Conservation (phyloP, 1,140 invertebrate genomes). For the Sarcophaga bullata region DNA sequence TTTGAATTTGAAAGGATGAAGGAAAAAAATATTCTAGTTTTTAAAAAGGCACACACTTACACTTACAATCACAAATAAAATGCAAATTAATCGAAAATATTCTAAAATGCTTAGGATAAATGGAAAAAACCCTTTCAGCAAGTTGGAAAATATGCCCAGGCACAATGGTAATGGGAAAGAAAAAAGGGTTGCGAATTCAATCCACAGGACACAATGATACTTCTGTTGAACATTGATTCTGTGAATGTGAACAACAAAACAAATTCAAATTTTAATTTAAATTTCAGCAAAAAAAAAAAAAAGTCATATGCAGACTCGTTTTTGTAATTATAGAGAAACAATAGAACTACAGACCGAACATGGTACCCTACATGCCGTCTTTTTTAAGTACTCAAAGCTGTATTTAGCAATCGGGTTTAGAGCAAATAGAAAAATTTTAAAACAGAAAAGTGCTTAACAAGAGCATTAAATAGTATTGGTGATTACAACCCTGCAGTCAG, state of each 20-base stretch:
- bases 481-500: too few relatives aligned
- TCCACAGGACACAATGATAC: conserved; percentile 28
- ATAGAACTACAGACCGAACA: too few relatives aligned
- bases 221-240: not conserved
- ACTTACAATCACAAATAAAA: conserved; percentile 14
- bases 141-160: not conserved
- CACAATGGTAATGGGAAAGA: not conserved
- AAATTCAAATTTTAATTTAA: not conserved
- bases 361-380: too few relatives aligned
- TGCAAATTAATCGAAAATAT: conserved; percentile 26
- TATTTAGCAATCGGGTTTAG: too few relatives aligned
- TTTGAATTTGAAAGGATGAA: not conserved
- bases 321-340: too few relatives aligned
- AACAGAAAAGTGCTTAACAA: too few relatives aligned
- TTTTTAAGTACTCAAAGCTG: too few relatives aligned
- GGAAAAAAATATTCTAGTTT: conserved; percentile 31
- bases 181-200: conserved; percentile 39
- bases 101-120: not conserved
- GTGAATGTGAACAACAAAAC: not conserved
- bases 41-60: not conserved
- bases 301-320: not conserved
- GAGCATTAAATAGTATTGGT: too few relatives aligned
- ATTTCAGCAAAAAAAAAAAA: not conserved
- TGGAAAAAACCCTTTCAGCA: conserved; percentile 38
- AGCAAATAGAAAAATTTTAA: too few relatives aligned